These are phyloP conservation scores for Pelagia noctiluca DNA, from an alignment of 30 jellyfish, hydroid and myxozoan genomes.

Conservation along the genomic window DNA sequence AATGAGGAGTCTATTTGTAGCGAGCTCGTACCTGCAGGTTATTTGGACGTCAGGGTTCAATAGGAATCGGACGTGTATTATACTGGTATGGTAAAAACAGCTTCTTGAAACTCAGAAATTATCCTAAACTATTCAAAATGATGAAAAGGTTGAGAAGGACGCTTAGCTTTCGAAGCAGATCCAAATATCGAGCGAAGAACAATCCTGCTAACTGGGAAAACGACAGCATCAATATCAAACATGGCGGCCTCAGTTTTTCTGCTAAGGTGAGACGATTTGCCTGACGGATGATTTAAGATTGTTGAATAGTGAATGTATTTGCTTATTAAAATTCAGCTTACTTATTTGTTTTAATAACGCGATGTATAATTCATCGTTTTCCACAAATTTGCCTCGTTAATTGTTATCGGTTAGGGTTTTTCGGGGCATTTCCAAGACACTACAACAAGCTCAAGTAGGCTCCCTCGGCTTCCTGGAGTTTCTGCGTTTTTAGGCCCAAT, in stretches of 20 bases:
- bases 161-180: slow-evolving; percentile 94
- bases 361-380: no score
- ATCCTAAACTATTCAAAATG: slow-evolving; percentile 38
- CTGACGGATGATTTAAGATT: neutral
- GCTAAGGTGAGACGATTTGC: slow-evolving; percentile 65
- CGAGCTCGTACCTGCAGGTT: neutral
- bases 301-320: neutral
- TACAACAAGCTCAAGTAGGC: no score
- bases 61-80: neutral
- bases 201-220: slow-evolving; percentile 89
- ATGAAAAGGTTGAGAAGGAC: slow-evolving; percentile 88
- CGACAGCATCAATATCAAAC: slow-evolving; percentile 83
- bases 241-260: slow-evolving; percentile 86
- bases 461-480: no score
- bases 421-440: no score
- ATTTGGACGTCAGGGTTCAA: neutral
- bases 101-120: slow-evolving; percentile 2
- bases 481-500: no score
- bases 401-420: no score
- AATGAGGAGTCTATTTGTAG: neutral
- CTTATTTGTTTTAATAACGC: no score
- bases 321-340: neutral
- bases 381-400: no score
- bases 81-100: slow-evolving; percentile 15
- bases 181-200: slow-evolving; percentile 74